Conservation (phyloP, 2,888 invertebrate genomes). For the Syrista parreyssii region DNA sequence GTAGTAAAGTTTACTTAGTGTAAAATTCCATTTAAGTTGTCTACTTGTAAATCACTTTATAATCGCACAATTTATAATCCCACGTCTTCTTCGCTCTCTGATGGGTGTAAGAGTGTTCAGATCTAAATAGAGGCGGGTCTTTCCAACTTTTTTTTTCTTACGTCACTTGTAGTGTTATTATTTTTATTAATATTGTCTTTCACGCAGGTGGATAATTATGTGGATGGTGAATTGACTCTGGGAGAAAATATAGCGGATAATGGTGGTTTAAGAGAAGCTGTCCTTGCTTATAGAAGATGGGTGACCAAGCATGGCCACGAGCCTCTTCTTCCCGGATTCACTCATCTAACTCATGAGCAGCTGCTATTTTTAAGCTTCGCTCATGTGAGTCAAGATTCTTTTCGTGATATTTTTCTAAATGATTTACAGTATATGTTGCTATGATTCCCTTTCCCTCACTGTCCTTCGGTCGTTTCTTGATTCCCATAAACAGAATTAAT, state of each 20-base stretch:
- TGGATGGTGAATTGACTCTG: constrained; percentile 80
- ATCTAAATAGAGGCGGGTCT: not conserved
- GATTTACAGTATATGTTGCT: not conserved
- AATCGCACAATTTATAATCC: not conserved
- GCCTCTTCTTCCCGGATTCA: constrained; percentile 78
- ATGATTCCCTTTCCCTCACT: not conserved
- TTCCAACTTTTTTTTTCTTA: not conserved
- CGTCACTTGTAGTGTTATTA: not conserved
- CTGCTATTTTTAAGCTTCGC: constrained; percentile 85
- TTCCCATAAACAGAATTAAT: not conserved
- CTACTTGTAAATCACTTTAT: not conserved
- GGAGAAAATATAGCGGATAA: constrained; percentile 89
- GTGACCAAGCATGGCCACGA: constrained; percentile 72
- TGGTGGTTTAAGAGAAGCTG: constrained; percentile 82
- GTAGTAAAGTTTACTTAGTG: not conserved
- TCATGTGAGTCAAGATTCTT: constrained; percentile 72
- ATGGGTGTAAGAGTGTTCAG: not conserved
- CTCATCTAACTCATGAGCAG: constrained; percentile 77
- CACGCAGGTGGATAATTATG: constrained; percentile 66
- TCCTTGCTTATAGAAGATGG: constrained; percentile 75
- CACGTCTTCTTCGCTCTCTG: not conserved
- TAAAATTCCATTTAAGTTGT: not conserved
- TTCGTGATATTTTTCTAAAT: constrained; percentile 51
- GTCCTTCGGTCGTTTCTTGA: not conserved
- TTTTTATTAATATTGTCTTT: not conserved